Evolutionary conservation across 2,113 vertebrate genomes (phyloP).

Genomic region (Pelecanoides urinatrix): DNA sequence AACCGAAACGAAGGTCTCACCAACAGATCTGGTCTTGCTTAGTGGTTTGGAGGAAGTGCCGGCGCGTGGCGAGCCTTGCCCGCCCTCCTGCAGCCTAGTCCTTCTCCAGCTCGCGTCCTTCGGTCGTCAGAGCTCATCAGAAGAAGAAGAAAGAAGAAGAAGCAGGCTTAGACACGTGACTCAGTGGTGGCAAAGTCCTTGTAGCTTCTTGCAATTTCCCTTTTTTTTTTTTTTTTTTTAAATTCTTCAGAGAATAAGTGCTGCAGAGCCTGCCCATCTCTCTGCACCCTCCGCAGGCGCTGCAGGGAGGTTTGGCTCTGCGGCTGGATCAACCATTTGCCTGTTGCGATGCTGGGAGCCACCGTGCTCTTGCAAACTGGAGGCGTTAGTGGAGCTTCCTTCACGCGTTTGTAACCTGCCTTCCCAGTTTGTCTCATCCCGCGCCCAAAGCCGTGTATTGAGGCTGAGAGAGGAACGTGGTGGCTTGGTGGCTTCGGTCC

Average conservation of each 20-base stretch:
- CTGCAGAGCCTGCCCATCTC: neutral
- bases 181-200: neutral
- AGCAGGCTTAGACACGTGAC: neutral
- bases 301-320: neutral
- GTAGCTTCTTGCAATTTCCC: neutral
- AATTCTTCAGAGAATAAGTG: neutral
- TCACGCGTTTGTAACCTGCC: accelerated
- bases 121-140: neutral
- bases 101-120: neutral
- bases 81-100: neutral
- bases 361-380: neutral
- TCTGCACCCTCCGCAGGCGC: accelerated
- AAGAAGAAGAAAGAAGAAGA: neutral
- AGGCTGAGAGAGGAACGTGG: neutral
- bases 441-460: neutral
- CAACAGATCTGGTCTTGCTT: neutral
- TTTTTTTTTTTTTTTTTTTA: no score
- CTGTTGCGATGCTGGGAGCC: neutral
- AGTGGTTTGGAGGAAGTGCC: neutral
- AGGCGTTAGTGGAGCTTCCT: neutral
- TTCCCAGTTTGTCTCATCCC: neutral
- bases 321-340: neutral
- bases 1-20: accelerated
- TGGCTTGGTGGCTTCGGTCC: neutral
- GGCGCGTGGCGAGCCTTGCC: accelerated